Evolutionary conservation across 2,113 vertebrate genomes (phyloP), one percentile per base, ranked within the genome.

Genomic region (Argyrosomus japonicus): DNA sequence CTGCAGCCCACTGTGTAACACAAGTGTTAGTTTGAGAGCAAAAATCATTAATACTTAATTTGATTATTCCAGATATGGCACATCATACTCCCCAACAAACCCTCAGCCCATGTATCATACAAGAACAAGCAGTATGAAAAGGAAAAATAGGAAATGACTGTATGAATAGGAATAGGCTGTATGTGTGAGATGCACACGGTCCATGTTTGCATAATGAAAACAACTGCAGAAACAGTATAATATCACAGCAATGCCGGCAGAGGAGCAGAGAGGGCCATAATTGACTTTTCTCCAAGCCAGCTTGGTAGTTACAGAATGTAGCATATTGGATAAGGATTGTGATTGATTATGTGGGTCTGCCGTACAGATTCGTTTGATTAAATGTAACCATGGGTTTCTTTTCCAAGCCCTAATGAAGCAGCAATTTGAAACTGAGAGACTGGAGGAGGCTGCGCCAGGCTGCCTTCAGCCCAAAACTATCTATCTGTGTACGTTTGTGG

Each of bases 331-430:
- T 93, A 90, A 94, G 92, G 94, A 94, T 95, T 94, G 92, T 95
- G 94, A 95, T 95, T 94, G 95, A 95, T 95, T 94, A 94, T 91
- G 92, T 87, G 91, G 90, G 93, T 93, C 94, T 94, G 94, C 94
- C 81, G 89, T 91, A 93, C 83, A 74, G 83, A 95, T 95, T 94
- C 65, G 83, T 93, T 94, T 95, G 93, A 94, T 95, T 94, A 94
- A 94, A 95, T 94, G 93, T 90, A 93, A 94, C 93, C 90, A 87
- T 92, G 90, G 89, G 84, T 91, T 94, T 92, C 93, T 91, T 93
- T 93, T 93, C 93, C 91, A 91, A 90, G 91, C 83, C 87, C 87
- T 94, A 95, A 95, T 95, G 94, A 95, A 95, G 92, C 93, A 93
- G 92, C 93, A 91, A 91, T 93, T 92, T 92, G 89, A 94, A 92